Percentiles rank a stretch among this genome's conserved stretches.
Evolutionary conservation across 2,113 vertebrate species (phyloP).

Genomic region (Zosterops lateralis): DNA sequence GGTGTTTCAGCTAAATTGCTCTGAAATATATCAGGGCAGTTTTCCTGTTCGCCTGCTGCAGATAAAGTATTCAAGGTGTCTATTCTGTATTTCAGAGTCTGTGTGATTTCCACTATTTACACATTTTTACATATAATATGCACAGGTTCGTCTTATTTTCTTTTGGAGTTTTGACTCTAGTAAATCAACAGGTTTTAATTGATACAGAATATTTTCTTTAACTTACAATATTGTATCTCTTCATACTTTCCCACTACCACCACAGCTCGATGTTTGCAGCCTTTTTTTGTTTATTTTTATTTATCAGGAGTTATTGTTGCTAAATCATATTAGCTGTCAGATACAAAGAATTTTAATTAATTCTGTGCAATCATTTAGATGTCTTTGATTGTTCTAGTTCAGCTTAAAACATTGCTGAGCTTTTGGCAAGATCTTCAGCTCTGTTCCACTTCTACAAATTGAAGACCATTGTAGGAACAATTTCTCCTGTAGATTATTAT

Average conservation of each 20-base stretch:
- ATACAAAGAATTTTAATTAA: neutral
- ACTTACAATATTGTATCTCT: neutral
- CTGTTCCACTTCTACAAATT: neutral
- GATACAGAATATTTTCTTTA: neutral
- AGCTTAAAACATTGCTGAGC: neutral
- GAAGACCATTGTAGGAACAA: neutral
- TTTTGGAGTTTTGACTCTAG: neutral
- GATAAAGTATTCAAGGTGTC: neutral
- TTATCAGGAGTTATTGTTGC: neutral
- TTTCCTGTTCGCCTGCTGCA: neutral
- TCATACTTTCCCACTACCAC: neutral
- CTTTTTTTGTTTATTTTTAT: neutral
- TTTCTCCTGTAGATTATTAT: neutral
- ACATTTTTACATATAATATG: neutral
- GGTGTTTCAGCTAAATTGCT: neutral
- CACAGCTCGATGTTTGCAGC: accelerated
- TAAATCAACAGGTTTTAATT: neutral
- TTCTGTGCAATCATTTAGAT: neutral
- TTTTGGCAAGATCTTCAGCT: neutral
- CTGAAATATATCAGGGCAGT: neutral
- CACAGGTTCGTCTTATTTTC: neutral
- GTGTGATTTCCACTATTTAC: neutral
- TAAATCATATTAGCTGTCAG: neutral
- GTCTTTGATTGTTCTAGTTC: neutral
- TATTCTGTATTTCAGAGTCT: neutral